A percentile compares a stretch with the other conserved stretches of the same genome.
Evolutionary conservation across 1,140 invertebrate species (phyloP).

Genomic region (Watersipora subatra): DNA sequence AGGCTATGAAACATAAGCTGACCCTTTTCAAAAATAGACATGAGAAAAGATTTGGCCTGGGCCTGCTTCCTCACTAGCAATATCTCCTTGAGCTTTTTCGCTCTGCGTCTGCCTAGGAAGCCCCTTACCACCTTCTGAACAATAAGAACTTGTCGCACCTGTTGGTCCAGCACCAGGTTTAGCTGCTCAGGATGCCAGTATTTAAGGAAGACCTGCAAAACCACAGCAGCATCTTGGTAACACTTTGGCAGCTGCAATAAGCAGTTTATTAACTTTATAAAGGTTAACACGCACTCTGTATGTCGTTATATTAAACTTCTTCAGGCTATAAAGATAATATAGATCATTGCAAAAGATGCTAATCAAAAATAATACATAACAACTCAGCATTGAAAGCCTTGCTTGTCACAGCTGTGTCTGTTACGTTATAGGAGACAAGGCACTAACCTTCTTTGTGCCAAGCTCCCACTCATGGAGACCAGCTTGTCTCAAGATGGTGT

Average conservation of each 20-base stretch:
- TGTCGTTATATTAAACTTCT: no score
- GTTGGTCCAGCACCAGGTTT: not conserved
- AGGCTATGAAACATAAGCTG: not conserved
- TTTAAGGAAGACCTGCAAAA: not conserved
- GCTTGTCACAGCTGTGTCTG: no score
- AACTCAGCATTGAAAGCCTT: no score
- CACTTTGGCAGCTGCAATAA: no score
- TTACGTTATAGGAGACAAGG: no score
- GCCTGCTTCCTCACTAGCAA: not conserved
- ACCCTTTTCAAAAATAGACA: not conserved
- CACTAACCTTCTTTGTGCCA: not conserved
- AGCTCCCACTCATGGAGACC: not conserved
- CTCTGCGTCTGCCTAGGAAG: not conserved
- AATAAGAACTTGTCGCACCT: not conserved
- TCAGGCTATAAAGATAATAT: no score
- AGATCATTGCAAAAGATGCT: no score
- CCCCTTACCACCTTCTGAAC: not conserved
- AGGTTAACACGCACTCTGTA: no score
- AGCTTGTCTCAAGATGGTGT: not conserved
- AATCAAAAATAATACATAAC: no score
- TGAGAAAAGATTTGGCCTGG: not conserved
- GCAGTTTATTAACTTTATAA: no score
- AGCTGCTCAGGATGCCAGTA: conserved; percentile 4
- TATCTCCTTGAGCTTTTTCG: not conserved
- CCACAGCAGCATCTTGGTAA: no score